Percentiles rank a stretch among this genome's conserved stretches.
phyloP scores from a whole-genome alignment of 1,140 invertebrate species.

The Drosophila jambulina region DNA sequence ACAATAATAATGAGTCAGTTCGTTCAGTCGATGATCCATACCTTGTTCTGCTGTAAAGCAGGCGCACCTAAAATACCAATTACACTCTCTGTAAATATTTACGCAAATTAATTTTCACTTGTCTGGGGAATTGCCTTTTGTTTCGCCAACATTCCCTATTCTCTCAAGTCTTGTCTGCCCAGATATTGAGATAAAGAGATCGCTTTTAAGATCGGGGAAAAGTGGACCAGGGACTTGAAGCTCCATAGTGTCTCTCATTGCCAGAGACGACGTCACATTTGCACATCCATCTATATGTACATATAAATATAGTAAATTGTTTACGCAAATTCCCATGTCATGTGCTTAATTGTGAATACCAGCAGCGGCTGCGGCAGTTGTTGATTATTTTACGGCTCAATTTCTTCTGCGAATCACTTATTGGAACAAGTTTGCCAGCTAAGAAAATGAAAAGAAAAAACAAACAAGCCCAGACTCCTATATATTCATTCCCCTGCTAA shows the following conservation, averaged over 20 bases:
- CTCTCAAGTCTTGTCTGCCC: conserved; percentile 12
- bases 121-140: conserved; percentile 49
- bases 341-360: conserved; percentile 52
- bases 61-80: conserved; percentile 68
- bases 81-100: conserved; percentile 70
- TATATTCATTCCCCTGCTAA: conserved; percentile 36
- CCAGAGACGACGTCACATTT: conserved; percentile 50
- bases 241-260: conserved; percentile 40
- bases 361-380: conserved; percentile 13
- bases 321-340: conserved; percentile 59
- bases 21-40: conserved; percentile 28
- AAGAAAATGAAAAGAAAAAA: conserved; percentile 1
- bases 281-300: background rate
- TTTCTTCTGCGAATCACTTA: conserved; percentile 50
- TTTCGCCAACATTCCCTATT: conserved; percentile 30
- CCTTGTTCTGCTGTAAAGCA: conserved; percentile 34
- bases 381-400: conserved; percentile 54
- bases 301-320: conserved; percentile 10
- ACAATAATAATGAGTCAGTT: conserved; percentile 41
- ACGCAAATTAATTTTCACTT: conserved; percentile 66
- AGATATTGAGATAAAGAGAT: conserved; percentile 59
- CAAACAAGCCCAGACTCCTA: conserved; percentile 16
- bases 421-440: conserved; percentile 2
- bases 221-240: conserved; percentile 53
- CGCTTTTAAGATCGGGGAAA: conserved; percentile 38